Base-by-base conservation (phyloP, 2,888 invertebrate genomes). In the Agrotis ipsilon region DNA sequence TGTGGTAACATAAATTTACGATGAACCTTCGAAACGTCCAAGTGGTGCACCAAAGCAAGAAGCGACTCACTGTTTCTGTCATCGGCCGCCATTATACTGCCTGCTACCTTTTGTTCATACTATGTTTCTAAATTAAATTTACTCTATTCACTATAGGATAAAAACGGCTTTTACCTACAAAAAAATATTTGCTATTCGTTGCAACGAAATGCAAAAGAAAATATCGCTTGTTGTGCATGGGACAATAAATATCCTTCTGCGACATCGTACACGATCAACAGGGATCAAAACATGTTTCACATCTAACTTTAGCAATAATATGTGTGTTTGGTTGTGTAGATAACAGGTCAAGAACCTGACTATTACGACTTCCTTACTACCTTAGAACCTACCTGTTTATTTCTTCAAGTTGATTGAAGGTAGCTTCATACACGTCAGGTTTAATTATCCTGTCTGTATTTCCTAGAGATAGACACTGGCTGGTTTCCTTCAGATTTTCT, bases 311-410 rank as follows among this genome's bases (percentile, higher is more conserved):
- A 72, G 60, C 27, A 64, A 55, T 81, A 69, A 54, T 70, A 66
- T 63, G 52, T 63, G 52, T 62, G 55, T 80, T 60, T 68, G 39
- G 14, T 52, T 49, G 18, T 62, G 51, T 39, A 39, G 39, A 11
- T 49, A 65, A n/a, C 55, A 57, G 66, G 73, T 52, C 39, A 39
- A 49, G 54, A 63, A 51, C 65, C 32, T n/a, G 51, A 24, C 46
- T n/a, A 52, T 67, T 73, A 82, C 32, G 57, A 79, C 61, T 79
- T 82, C 64, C 75, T 79, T 51, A 58, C 24, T 67, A 21, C 21
- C 16, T 39, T 2, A 43, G 27, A 11, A 60, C 52, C 27, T 16
- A 45, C n/a, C 55, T 55, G 13, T 54, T 68, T 52, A 32, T 39
- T 67, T 32, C 63, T 59, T 39, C 32, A 21, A 54, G 48, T 45